Evolutionary conservation across 2,113 vertebrate genomes (phyloP).

Genomic region (Alethe castanea): DNA sequence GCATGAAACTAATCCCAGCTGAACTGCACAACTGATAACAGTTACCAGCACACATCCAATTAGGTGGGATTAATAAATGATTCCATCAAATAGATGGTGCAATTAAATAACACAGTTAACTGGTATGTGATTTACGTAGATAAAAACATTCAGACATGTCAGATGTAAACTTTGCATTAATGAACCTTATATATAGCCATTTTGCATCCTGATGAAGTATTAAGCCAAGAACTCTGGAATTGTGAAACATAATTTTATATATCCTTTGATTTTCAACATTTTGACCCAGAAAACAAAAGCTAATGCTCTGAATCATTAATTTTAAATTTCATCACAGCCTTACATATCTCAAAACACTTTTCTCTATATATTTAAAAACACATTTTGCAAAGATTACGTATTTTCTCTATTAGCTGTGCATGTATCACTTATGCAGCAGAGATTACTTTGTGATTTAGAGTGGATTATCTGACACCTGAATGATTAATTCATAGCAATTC

Average conservation of each 20-base stretch:
- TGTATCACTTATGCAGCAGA: background rate
- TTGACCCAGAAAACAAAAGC: background rate
- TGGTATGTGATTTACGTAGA: conserved; percentile 77
- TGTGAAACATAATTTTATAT: background rate
- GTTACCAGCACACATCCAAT: conserved; percentile 70
- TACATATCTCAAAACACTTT: background rate
- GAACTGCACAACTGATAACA: conserved; percentile 31
- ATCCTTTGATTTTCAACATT: background rate
- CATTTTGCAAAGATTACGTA: background rate
- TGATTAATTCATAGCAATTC: background rate
- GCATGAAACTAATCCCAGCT: conserved; percentile 60
- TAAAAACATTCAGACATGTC: conserved; percentile 73
- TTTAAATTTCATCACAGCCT: background rate
- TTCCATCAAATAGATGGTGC: conserved; percentile 73
- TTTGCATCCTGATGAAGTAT: background rate
- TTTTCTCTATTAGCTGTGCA: background rate
- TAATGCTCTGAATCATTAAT: background rate
- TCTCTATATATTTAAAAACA: background rate
- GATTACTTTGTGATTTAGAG: background rate
- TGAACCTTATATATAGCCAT: background rate
- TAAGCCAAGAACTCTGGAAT: background rate
- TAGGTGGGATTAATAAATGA: conserved; percentile 82
- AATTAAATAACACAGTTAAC: conserved; percentile 92
- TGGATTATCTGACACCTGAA: background rate
- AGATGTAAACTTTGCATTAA: conserved; percentile 53